Conservation (phyloP, 2,113 vertebrate genomes). For the Leucoraja erinaceus region DNA sequence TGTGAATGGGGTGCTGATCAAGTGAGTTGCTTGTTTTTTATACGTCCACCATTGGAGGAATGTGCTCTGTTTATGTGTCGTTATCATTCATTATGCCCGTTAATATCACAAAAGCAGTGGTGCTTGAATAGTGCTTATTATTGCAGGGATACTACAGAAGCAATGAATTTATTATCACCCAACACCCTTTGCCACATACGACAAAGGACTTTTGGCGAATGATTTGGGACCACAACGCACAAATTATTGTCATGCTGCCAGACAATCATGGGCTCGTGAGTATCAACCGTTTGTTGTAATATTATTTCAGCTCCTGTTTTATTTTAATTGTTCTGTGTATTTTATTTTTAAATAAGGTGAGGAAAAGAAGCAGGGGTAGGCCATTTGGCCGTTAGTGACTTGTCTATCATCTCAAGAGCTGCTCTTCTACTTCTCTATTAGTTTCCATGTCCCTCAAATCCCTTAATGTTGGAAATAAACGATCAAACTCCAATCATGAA, state of each 20-base stretch:
- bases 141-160: constrained; percentile 82
- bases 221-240: constrained; percentile 95
- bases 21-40: too few relatives aligned
- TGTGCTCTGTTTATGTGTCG: not conserved
- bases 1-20: too few relatives aligned
- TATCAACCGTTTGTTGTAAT: not conserved
- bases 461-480: not conserved
- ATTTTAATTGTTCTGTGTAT: not conserved
- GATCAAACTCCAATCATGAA: not conserved
- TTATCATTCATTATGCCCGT: not conserved
- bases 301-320: not conserved
- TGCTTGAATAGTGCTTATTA: not conserved
- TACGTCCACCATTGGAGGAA: not conserved
- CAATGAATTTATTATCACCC: constrained; percentile 93
- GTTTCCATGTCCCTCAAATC: not conserved
- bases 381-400: too few relatives aligned
- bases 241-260: constrained; percentile 93
- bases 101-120: not conserved
- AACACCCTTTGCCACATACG: constrained; percentile 89
- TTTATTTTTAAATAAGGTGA: not conserved
- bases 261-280: constrained; percentile 86
- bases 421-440: too few relatives aligned
- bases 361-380: not conserved
- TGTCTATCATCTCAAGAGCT: too few relatives aligned
- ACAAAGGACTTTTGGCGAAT: constrained; percentile 96